Percentiles rank a stretch among this genome's conserved stretches.
Evolutionary conservation across 2,888 invertebrate genomes (phyloP).

Genomic region (Acanthacorydalis orientalis): DNA sequence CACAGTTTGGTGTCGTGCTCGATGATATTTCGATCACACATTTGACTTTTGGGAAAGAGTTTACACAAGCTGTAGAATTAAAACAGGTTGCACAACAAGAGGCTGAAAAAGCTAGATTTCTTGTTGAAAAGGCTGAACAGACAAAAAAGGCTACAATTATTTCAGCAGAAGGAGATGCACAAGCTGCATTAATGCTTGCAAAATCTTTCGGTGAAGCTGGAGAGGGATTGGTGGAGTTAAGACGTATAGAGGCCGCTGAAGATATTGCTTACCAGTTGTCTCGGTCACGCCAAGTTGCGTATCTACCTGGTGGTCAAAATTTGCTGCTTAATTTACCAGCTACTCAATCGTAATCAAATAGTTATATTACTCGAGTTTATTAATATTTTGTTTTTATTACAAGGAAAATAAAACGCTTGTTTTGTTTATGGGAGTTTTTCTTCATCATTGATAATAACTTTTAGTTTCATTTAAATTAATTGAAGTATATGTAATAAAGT

Average conservation of each 20-base stretch:
- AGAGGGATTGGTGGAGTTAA: constrained; percentile 91
- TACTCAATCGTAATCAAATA: constrained; percentile 22
- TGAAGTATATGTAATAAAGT: too few species aligned
- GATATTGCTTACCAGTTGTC: constrained; percentile 96
- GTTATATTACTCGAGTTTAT: too few species aligned
- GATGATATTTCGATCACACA: constrained; percentile 99
- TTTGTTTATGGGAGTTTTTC: too few species aligned
- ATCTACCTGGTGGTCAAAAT: constrained; percentile 80
- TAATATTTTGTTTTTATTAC: too few species aligned
- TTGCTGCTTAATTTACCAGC: constrained; percentile 63
- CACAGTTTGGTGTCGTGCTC: constrained; percentile 89
- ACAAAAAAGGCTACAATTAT: constrained; percentile 74
- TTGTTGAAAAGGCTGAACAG: constrained; percentile 98
- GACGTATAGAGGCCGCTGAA: constrained; percentile 98
- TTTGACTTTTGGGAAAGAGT: constrained; percentile 96
- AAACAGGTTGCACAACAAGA: constrained; percentile 99
- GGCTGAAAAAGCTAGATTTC: constrained; percentile 93
- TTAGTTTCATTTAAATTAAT: too few species aligned
- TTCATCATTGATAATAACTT: too few species aligned
- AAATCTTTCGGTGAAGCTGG: constrained; percentile 88
- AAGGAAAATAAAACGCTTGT: too few species aligned
- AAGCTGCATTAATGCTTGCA: constrained; percentile 82
- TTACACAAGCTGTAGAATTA: constrained; percentile 96
- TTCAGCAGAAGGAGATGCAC: constrained; percentile 94
- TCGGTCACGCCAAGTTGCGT: constrained; percentile 86